phyloP scores from a whole-genome alignment of 2,113 vertebrate species.

The Rattus rattus region DNA sequence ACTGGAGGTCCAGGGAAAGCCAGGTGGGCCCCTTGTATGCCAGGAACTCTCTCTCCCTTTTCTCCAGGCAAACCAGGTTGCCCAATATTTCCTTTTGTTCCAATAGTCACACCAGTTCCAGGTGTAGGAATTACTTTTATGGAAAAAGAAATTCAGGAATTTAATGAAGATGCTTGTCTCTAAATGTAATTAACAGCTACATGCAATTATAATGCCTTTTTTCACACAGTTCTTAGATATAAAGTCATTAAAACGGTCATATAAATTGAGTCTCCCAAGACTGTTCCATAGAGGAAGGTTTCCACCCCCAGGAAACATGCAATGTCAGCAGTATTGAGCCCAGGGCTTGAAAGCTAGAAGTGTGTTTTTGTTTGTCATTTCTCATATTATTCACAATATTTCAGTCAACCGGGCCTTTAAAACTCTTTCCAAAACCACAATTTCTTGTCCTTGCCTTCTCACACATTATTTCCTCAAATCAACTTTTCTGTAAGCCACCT shows the following conservation, averaged over 20 bases:
- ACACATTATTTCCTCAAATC: constrained; percentile 20
- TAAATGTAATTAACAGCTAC: not conserved
- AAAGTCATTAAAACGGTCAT: constrained; percentile 18
- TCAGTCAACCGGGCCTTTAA: not conserved
- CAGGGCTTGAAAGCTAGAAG: constrained; percentile 30
- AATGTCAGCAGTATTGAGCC: not conserved
- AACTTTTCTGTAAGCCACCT: not conserved
- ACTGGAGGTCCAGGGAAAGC: constrained; percentile 91
- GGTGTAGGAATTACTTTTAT: constrained; percentile 87
- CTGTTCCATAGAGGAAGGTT: not conserved
- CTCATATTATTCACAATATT: constrained; percentile 43
- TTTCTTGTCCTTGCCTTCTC: not conserved
- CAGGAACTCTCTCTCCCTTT: constrained; percentile 93
- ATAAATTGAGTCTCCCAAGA: constrained; percentile 9
- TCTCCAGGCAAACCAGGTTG: constrained; percentile 91
- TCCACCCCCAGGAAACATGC: not conserved
- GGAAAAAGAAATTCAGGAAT: constrained; percentile 41
- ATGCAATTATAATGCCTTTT: not conserved
- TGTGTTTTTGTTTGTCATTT: constrained; percentile 44
- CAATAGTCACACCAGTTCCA: constrained; percentile 82
- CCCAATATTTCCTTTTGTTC: constrained; percentile 94
- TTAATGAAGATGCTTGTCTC: constrained; percentile 23
- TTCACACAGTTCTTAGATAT: constrained; percentile 3
- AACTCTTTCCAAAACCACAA: constrained; percentile 14
- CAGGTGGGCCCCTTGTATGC: constrained; percentile 91